phyloP scores from a whole-genome alignment of 2,113 vertebrate genomes.

The Pangasianodon gigas region DNA sequence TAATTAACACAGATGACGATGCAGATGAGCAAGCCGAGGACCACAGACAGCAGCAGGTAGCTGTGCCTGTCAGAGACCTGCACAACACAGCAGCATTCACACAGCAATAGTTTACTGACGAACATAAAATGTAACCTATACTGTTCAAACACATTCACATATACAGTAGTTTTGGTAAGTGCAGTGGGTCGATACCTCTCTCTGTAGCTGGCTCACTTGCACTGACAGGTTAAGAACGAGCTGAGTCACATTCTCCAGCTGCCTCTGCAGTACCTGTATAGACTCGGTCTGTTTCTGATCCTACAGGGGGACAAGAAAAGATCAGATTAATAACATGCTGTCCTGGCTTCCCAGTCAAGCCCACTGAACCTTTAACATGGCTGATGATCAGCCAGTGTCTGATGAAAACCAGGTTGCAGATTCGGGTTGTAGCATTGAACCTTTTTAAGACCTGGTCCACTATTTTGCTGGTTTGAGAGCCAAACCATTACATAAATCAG shows the following conservation, averaged over 20 bases:
- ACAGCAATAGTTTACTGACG: not conserved
- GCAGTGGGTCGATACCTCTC: slow-evolving; percentile 77
- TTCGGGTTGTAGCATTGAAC: not conserved
- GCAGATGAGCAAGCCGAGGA: slow-evolving; percentile 81
- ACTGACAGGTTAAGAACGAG: slow-evolving; percentile 86
- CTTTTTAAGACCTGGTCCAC: not conserved
- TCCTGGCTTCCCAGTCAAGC: not conserved
- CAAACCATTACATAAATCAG: not conserved
- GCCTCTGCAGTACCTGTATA: slow-evolving; percentile 89
- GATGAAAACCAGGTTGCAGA: not conserved
- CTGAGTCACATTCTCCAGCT: slow-evolving; percentile 88
- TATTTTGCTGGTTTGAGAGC: not conserved
- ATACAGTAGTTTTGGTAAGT: not conserved
- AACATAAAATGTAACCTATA: not conserved
- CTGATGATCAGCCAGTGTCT: not conserved
- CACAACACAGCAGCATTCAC: not conserved
- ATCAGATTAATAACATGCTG: not conserved
- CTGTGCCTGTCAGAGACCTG: slow-evolving; percentile 87
- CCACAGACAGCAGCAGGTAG: slow-evolving; percentile 85
- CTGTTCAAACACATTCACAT: not conserved
- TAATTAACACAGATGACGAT: slow-evolving; percentile 82
- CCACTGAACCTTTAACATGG: not conserved
- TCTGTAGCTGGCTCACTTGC: slow-evolving; percentile 80
- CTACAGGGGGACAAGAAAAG: slow-evolving; percentile 63
- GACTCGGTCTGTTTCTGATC: slow-evolving; percentile 94